Conservation (phyloP, 2,888 invertebrate species). For the Silvanus unidentatus region DNA sequence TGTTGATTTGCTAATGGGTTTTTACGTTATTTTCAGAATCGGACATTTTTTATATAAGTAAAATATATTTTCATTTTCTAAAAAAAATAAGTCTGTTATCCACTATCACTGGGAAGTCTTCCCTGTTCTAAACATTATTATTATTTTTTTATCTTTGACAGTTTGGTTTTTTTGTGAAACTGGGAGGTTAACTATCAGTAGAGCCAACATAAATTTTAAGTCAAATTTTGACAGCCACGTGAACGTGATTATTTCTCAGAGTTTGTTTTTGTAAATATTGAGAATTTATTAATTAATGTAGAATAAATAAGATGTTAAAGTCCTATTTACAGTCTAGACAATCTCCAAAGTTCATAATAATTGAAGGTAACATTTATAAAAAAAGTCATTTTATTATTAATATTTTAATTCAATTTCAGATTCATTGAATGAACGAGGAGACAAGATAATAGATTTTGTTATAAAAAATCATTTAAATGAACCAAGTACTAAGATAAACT, state of each 20-base stretch:
- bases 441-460: constrained; percentile 29
- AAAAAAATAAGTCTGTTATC: too few species aligned
- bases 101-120: too few species aligned
- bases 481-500: constrained; percentile 28
- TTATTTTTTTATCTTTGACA: constrained; percentile 5
- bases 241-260: too few species aligned
- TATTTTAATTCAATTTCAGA: constrained; percentile 29
- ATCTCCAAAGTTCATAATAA: constrained; percentile 36
- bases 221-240: constrained; percentile 4
- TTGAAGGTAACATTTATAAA: constrained; percentile 40
- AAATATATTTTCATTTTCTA: neutral
- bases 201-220: neutral
- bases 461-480: constrained; percentile 29
- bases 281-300: too few species aligned
- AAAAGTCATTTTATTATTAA: too few species aligned
- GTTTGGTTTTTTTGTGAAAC: constrained; percentile 10
- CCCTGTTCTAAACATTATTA: constrained; percentile 18
- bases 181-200: neutral
- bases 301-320: constrained; percentile 32
- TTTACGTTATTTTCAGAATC: constrained; percentile 22
- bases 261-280: too few species aligned
- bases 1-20: constrained; percentile 11
- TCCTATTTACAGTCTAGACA: constrained; percentile 34
- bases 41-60: constrained; percentile 2
- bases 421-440: constrained; percentile 28